Conservation (phyloP, 2,797 vertebrate genomes). For the Squalus acanthias region DNA sequence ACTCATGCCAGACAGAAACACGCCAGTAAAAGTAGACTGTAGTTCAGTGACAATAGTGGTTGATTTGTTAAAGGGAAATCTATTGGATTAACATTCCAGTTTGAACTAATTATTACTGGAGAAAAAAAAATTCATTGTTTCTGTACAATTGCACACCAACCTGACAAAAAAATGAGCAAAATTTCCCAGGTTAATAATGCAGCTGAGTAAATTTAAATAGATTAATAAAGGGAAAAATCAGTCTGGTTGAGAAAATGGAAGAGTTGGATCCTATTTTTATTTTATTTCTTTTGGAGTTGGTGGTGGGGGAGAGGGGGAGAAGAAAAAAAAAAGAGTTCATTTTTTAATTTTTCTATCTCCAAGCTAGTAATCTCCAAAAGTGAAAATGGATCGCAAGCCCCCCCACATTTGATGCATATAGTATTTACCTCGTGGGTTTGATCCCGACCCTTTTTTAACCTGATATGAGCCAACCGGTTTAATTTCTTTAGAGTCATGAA, state of each 20-base stretch:
- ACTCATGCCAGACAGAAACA: not conserved
- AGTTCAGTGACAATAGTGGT: not conserved
- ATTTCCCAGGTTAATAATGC: not conserved
- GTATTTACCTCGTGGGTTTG: conserved; percentile 90
- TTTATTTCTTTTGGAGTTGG: not conserved
- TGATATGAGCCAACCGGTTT: conserved; percentile 91
- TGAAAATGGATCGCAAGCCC: not conserved
- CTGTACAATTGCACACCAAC: not conserved
- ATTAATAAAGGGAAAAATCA: not conserved
- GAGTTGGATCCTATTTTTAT: not conserved
- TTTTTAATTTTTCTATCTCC: not conserved
- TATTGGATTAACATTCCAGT: not conserved
- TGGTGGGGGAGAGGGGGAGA: not conserved
- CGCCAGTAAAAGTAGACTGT: not conserved
- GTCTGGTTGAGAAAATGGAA: not conserved
- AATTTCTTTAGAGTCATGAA: conserved; percentile 97
- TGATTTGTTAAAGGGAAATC: not conserved
- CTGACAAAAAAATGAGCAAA: not conserved
- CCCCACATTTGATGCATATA: not conserved
- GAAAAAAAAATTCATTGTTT: not conserved
- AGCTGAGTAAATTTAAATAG: not conserved
- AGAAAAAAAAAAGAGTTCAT: not conserved
- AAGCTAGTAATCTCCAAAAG: not conserved
- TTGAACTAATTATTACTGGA: not conserved
- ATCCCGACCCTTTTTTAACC: conserved; percentile 87